Evolutionary conservation across 2,113 vertebrate genomes (phyloP), one percentile per base, ranked within the genome.

Genomic region (Capreolus pygargus): DNA sequence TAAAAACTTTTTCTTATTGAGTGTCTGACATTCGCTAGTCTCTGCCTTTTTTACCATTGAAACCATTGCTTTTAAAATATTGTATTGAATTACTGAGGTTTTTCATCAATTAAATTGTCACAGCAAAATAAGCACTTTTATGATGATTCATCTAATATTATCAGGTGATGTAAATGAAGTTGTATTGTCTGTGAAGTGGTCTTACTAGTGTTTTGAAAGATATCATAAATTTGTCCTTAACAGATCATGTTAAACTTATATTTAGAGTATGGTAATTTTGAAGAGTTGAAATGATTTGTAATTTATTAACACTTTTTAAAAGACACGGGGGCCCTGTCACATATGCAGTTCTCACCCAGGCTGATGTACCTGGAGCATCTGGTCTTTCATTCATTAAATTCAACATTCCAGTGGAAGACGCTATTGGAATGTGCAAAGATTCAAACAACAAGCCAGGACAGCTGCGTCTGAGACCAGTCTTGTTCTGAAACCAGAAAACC

Each of bases 361-460:
- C 94, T 83, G 21, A 81, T 57, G 45, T 92, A 96, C 95, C 98
- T 97, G 96, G 13, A 90, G 88, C 86, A 96, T 97, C 88, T 94
- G 43, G 60, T 95, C 79, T 98, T 97, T 97, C 82, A 98, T 95
- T 98, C 95, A 96, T 94, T 96, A 88, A 89, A 89, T 33, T 89
- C 81, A 96, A 54, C 60, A 93, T 93, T 97, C 86, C 90, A 91
- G 43, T 45, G 94, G 95, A 95, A 97, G 98, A 97, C 89, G 90
- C 50, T 93, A 36, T 83, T 98, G 98, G 92, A 97, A 98, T 97
- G 91, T 96, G 95, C 85, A 95, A 88, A 97, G 94, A 96, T 67
- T 93, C 87, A 97, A 91, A 90, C 70, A 89, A 91, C 58, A 95
- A 98, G 64, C 83, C 96, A 95, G 84, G 61, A 97, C 83, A 98